A percentile compares a stretch with the other conserved stretches of the same genome.
Conservation (phyloP, 2,113 vertebrate genomes). For the Phocoena phocoena region DNA sequence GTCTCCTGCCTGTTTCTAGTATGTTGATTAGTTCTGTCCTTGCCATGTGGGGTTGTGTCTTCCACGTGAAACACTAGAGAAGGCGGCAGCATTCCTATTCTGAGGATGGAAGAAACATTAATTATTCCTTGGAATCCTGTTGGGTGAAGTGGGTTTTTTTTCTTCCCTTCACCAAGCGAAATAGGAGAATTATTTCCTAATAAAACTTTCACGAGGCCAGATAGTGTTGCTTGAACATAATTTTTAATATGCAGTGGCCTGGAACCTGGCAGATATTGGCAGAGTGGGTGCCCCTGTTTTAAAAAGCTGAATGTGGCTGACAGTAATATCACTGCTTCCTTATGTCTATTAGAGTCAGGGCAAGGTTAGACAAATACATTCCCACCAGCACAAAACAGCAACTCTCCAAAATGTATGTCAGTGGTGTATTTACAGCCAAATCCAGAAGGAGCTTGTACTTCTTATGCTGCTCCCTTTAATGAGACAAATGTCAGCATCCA, state of each 20-base stretch:
- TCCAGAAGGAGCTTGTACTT: slow-evolving; percentile 80
- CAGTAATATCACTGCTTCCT: slow-evolving; percentile 70
- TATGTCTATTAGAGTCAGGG: slow-evolving; percentile 59
- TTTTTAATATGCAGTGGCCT: slow-evolving; percentile 71
- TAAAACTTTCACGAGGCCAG: slow-evolving; percentile 63
- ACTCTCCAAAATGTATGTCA: slow-evolving; percentile 79
- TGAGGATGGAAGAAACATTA: slow-evolving; percentile 8
- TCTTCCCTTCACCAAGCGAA: slow-evolving; percentile 39
- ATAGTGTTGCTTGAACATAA: slow-evolving; percentile 63
- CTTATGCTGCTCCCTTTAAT: slow-evolving; percentile 83
- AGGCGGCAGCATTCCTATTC: background rate
- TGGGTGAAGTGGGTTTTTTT: background rate
- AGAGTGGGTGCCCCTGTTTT: slow-evolving; percentile 65
- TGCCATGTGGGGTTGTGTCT: background rate
- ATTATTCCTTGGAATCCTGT: slow-evolving; percentile 56
- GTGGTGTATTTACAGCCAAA: slow-evolving; percentile 84
- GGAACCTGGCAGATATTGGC: slow-evolving; percentile 74
- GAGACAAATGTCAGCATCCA: slow-evolving; percentile 84
- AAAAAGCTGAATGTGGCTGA: slow-evolving; percentile 48
- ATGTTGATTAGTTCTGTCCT: background rate
- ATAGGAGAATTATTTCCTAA: slow-evolving; percentile 56
- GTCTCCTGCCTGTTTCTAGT: background rate
- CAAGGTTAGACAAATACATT: slow-evolving; percentile 75
- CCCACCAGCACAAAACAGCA: slow-evolving; percentile 72
- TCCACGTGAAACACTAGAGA: slow-evolving; percentile 25